Conservation (phyloP, 1,140 invertebrate species). For the Eurosta solidaginis region DNA sequence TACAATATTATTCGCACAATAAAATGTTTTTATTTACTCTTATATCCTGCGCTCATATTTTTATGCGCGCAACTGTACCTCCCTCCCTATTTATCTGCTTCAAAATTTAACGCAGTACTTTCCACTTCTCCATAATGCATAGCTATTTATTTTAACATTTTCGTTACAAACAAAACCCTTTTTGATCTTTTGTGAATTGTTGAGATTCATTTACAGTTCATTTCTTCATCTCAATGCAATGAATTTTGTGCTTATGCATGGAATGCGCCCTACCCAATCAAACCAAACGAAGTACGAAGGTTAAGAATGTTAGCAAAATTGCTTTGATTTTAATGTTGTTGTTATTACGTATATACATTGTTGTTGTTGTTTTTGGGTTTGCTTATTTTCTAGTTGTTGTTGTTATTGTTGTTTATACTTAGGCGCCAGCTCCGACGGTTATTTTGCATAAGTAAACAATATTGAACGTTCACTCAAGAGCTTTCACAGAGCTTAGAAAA, state of each 20-base stretch:
- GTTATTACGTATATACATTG: no score
- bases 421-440: constrained; percentile 13
- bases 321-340: no score
- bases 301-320: neutral
- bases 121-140: neutral
- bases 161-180: neutral
- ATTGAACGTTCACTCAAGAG: no score
- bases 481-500: no score
- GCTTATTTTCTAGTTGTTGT: no score
- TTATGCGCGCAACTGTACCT: no score
- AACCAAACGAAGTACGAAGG: constrained; percentile 6
- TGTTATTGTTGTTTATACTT: neutral
- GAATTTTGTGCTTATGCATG: neutral
- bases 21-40: no score
- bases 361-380: no score
- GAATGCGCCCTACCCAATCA: neutral
- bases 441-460: constrained; percentile 21
- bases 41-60: no score
- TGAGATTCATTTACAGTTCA: neutral
- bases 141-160: constrained; percentile 2
- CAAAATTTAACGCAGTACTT: no score
- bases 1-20: no score
- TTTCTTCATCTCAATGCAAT: neutral
- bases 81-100: no score
- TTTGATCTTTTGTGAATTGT: neutral